Evolutionary conservation across 2,113 vertebrate genomes (phyloP).

Genomic region (Urocolius indicus): DNA sequence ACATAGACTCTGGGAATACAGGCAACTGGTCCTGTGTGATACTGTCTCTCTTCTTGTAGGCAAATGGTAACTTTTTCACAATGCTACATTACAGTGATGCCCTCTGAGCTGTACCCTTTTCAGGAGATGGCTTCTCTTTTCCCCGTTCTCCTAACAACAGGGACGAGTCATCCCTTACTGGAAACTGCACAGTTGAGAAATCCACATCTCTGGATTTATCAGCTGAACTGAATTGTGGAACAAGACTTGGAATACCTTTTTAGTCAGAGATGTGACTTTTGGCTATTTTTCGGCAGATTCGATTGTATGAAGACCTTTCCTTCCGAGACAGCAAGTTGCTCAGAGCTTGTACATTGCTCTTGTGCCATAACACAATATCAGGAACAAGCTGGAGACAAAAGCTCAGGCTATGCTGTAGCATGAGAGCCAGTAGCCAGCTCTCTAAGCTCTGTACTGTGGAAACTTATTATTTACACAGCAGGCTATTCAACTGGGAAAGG

Average conservation of each 20-base stretch:
- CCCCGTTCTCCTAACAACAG: background rate
- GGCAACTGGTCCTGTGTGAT: background rate
- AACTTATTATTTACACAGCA: background rate
- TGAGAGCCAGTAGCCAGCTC: background rate
- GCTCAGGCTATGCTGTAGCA: rapidly evolving
- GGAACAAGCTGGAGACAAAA: background rate
- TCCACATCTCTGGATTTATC: background rate
- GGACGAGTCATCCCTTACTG: background rate
- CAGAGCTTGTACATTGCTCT: background rate
- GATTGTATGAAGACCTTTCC: background rate
- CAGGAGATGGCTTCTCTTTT: background rate
- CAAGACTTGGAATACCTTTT: constrained; percentile 4
- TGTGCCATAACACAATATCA: background rate
- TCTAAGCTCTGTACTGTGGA: background rate
- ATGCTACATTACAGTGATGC: rapidly evolving
- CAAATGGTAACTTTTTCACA: background rate
- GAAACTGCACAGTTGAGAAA: constrained; percentile 19
- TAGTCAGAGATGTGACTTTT: background rate
- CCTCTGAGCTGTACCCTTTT: background rate
- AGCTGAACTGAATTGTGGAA: constrained; percentile 7
- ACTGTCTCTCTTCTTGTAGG: background rate
- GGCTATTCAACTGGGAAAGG: background rate
- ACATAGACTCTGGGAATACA: background rate
- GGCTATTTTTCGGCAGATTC: background rate
- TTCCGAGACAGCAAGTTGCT: background rate